Conservation (phyloP, 2,797 vertebrate genomes). For the Coendou prehensilis region DNA sequence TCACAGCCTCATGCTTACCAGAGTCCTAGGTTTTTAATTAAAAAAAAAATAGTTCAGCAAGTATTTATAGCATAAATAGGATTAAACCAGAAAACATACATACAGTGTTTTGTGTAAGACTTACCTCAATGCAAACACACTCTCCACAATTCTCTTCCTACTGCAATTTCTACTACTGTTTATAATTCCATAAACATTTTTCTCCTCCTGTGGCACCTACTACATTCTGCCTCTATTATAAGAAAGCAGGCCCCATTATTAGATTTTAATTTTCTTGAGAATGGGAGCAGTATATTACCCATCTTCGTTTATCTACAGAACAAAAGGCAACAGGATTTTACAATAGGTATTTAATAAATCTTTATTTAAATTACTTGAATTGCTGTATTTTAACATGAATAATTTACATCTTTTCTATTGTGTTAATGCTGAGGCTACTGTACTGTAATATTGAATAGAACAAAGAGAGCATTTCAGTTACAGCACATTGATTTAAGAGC, state of each 20-base stretch:
- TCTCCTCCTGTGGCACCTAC: neutral
- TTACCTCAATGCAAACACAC: neutral
- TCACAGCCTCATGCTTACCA: too few relatives aligned
- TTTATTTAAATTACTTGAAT: constrained; percentile 31
- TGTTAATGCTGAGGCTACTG: neutral
- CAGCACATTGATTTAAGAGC: neutral
- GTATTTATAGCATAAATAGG: neutral
- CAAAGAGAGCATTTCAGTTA: neutral
- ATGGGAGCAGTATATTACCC: neutral
- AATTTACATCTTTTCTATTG: constrained; percentile 21
- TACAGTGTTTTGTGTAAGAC: neutral
- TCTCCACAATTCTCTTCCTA: neutral
- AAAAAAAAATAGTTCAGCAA: neutral
- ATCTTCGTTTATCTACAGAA: neutral
- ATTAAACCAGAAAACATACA: neutral
- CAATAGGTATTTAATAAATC: neutral
- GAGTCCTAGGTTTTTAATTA: too few relatives aligned
- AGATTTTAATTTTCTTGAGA: neutral
- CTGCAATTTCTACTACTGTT: neutral
- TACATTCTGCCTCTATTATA: neutral
- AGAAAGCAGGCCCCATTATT: neutral
- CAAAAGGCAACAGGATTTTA: neutral
- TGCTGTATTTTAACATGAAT: neutral
- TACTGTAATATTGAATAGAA: neutral
- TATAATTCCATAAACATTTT: neutral